Base-by-base conservation (phyloP, 2,113 vertebrate species). In the Petrocephalus microphthalmus region DNA sequence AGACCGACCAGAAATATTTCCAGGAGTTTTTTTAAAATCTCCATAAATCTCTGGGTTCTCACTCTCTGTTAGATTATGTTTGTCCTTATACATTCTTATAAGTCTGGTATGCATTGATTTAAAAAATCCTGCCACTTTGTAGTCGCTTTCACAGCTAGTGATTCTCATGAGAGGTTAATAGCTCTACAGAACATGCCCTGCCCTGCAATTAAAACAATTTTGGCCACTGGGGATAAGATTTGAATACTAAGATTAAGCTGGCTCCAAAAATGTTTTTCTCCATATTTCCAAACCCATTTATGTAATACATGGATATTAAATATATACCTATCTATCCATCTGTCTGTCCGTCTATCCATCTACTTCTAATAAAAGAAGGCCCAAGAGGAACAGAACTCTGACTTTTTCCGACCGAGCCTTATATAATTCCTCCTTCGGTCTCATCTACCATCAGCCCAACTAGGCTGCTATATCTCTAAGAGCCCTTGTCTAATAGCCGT, bases 191-290 rank as follows among this genome's bases (percentile, higher is more conserved):
- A 42, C 29, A 42, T 37, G 33, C 33, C 6, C 15, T 78, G 71
- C 71, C 71, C 71, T 37, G 71, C 71, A 78, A 78, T 78, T 17
- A 78, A 37, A 78, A 78, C 13, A 78, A 78, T 78, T 78, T 78
- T 78, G 71, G 71, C 19, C 33, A 78, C 5, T 78, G 13, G 2
- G 15, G 71, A 37, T 78, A 33, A 42, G 33, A 78, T 78, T 19
- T 67, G 60, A 29, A 67, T 67, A 29, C 25, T 42, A 42, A 13
- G n/a, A 37, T 33, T 78, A 29, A 42, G 33, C 71, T 37, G 37
- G 15, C 15, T 78, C 71, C 33, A 19, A 29, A 67, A 29, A 13
- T 11, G 4, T 42, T 37, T 74, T 37, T 42, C 37, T 78, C 33
- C 5, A 78, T 42, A 2, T 78, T 33, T 29, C 60, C 60, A 67